A percentile compares a stretch with the other conserved stretches of the same genome.
phyloP scores from a whole-genome alignment of 2,797 vertebrate genomes.

The Mormyrus proboscirostris region DNA sequence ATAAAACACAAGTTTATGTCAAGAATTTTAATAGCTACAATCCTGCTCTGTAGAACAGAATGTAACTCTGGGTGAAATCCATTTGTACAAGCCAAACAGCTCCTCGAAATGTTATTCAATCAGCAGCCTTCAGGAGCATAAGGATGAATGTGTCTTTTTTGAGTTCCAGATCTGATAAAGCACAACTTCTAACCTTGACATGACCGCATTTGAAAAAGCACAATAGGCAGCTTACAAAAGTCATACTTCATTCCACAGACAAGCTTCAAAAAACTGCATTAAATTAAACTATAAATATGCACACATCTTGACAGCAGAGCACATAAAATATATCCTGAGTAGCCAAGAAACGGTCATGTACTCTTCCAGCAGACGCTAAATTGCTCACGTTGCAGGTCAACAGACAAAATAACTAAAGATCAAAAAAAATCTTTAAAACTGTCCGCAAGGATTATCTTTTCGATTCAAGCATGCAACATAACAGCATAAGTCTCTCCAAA shows the following conservation, averaged over 20 bases:
- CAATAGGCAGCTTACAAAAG: not conserved
- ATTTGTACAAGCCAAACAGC: not conserved
- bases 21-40: not conserved
- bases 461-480: not conserved
- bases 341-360: not conserved
- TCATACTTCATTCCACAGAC: not conserved
- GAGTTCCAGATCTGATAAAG: conserved; percentile 7
- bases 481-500: not conserved
- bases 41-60: not conserved
- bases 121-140: not conserved
- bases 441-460: not conserved
- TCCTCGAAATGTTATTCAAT: not conserved
- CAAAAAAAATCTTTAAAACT: not conserved
- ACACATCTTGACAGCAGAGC: not conserved
- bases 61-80: not conserved
- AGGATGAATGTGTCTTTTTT: conserved; percentile 3
- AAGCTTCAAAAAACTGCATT: not conserved
- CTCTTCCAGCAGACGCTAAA: not conserved
- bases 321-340: not conserved
- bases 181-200: not conserved
- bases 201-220: not conserved
- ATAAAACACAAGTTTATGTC: not conserved
- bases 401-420: not conserved
- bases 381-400: not conserved
- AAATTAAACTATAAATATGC: not conserved